Percentiles rank a stretch among this genome's conserved stretches.
phyloP scores from a whole-genome alignment of 64 coral and sea anemone species.

The Stichodactyla mertensii region DNA sequence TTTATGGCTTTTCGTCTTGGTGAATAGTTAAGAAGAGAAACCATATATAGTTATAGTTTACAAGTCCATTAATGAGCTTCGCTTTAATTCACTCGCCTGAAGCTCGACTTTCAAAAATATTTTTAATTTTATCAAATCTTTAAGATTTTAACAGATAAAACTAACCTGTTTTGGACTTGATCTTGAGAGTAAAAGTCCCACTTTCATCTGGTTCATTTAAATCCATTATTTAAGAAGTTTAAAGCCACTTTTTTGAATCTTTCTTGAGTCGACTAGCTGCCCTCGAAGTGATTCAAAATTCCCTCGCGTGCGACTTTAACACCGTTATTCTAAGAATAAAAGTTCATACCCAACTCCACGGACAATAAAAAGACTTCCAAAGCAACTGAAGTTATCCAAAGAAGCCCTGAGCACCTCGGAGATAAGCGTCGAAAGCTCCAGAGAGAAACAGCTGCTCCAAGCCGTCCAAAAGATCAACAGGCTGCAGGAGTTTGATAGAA shows the following conservation, averaged over 20 bases:
- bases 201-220: slow-evolving; percentile 35
- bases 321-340: neutral
- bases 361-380: neutral
- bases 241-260: neutral
- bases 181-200: slow-evolving; percentile 61
- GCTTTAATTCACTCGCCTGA: neutral
- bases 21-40: neutral
- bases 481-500: neutral
- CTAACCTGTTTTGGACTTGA: slow-evolving; percentile 54
- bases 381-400: neutral
- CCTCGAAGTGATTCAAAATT: neutral
- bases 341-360: neutral
- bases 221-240: slow-evolving; percentile 27
- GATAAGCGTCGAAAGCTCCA: neutral
- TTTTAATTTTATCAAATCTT: neutral
- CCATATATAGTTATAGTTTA: slow-evolving; percentile 4
- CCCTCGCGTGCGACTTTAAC: neutral
- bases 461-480: slow-evolving; percentile 13
- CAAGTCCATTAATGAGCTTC: neutral
- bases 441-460: neutral
- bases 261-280: neutral
- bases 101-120: too few species aligned
- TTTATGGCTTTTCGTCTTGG: neutral
- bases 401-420: neutral
- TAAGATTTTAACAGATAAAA: neutral